Evolutionary conservation across 37 sponge, comb jelly and placozoan species (phyloP).

Genomic region (Aplysina aerophoba): DNA sequence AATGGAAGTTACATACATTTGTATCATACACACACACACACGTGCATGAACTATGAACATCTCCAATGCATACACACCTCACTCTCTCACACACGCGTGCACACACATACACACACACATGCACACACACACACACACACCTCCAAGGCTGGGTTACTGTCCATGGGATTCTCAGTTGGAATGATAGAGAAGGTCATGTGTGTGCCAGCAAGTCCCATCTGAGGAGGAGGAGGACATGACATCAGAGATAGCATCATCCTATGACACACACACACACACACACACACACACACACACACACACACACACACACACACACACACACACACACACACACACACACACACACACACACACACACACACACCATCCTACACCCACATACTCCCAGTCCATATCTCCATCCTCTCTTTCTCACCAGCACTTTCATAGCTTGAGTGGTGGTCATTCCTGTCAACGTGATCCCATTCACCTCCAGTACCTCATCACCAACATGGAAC

Average conservation of each 20-base stretch:
- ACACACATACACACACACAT: no score
- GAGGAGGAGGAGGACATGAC: no score
- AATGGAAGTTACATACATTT: no score
- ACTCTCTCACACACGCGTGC: no score
- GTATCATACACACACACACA: no score
- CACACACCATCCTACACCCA: not conserved
- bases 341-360: not conserved
- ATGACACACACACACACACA: constrained; percentile 5
- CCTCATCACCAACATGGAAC: constrained; percentile 79
- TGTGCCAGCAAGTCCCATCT: constrained; percentile 42
- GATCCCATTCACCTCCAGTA: constrained; percentile 80
- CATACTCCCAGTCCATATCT: no score
- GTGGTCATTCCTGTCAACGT: constrained; percentile 60
- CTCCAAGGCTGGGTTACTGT: not conserved
- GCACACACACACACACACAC: not conserved
- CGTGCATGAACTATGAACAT: no score
- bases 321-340: not conserved
- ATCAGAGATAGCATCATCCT: not conserved
- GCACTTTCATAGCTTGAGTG: constrained; percentile 60
- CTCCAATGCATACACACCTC: no score
- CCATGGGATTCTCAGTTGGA: constrained; percentile 25
- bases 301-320: constrained; percentile 4
- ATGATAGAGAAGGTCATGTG: constrained; percentile 66
- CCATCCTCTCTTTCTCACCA: constrained; percentile 49
- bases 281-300: not conserved